Conservation (phyloP, 2,113 vertebrate genomes). For the Maccullochella peelii region DNA sequence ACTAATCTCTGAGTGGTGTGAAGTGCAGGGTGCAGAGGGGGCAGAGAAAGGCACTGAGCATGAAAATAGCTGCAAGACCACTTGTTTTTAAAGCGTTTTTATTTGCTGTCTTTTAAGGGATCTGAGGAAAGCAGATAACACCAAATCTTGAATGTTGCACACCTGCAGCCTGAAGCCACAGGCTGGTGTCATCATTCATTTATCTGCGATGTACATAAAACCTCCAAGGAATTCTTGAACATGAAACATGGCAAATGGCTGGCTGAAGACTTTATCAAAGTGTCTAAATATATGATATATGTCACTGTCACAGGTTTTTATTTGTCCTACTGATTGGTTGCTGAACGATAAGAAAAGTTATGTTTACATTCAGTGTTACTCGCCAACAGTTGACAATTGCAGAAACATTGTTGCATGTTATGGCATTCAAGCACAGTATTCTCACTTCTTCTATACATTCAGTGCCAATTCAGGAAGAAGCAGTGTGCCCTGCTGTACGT, state of each 20-base stretch:
- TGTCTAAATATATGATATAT: no score
- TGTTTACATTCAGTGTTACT: no score
- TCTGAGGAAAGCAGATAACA: constrained; percentile 43
- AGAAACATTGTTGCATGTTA: background rate
- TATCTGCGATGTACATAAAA: background rate
- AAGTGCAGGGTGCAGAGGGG: constrained; percentile 71
- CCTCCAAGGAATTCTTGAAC: background rate
- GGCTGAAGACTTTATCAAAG: background rate
- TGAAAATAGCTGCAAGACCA: constrained; percentile 57
- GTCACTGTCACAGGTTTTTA: background rate
- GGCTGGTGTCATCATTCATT: constrained; percentile 11
- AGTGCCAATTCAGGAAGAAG: background rate
- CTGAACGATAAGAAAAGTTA: background rate
- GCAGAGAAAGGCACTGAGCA: constrained; percentile 57
- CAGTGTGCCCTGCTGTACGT: background rate
- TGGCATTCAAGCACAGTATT: background rate
- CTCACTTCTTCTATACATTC: background rate
- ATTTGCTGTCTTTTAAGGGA: constrained; percentile 34
- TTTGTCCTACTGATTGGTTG: background rate
- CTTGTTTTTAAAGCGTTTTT: constrained; percentile 49
- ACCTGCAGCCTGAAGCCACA: background rate
- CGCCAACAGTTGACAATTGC: background rate
- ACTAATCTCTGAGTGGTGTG: constrained; percentile 82
- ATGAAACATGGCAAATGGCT: background rate
- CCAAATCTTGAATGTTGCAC: background rate